A percentile compares a stretch with the other conserved stretches of the same genome.
phyloP scores from a whole-genome alignment of 2,113 vertebrate genomes.

The Apodemus speciosus region DNA sequence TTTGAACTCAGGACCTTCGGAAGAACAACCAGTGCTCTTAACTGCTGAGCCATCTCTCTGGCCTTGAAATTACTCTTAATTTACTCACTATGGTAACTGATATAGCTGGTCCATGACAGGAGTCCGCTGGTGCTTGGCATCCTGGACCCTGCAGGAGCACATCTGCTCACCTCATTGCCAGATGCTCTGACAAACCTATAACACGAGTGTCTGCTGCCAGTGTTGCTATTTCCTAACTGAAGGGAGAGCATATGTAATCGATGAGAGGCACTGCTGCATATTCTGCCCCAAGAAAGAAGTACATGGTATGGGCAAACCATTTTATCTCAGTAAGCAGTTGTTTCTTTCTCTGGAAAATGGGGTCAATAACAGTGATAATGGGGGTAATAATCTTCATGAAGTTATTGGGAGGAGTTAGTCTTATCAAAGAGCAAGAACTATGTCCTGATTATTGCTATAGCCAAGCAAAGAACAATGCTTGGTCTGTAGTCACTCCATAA shows the following conservation, averaged over 20 bases:
- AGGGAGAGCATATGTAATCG: neutral
- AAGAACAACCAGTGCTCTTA: no score
- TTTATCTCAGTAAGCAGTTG: slow-evolving; percentile 4
- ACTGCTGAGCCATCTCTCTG: no score
- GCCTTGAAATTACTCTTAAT: no score
- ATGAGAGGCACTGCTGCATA: neutral
- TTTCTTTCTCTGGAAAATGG: slow-evolving; percentile 25
- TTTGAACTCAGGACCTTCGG: no score
- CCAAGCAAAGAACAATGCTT: neutral
- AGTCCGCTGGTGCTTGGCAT: neutral
- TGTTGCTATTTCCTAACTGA: slow-evolving; percentile 40
- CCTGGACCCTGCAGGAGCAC: slow-evolving; percentile 26
- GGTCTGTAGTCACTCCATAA: slow-evolving; percentile 1
- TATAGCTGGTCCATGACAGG: neutral
- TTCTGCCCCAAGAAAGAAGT: neutral
- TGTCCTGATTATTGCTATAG: slow-evolving; percentile 47
- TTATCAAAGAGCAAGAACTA: neutral
- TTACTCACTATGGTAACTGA: neutral
- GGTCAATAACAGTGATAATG: neutral
- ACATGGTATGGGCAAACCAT: neutral
- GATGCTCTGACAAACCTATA: neutral
- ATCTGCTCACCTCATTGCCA: neutral
- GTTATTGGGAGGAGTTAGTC: slow-evolving; percentile 23
- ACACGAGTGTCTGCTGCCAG: neutral
- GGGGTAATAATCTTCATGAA: neutral